Evolutionary conservation across 30 jellyfish, hydroid and myxozoan species (phyloP).

Genomic region (Aurelia sp.): DNA sequence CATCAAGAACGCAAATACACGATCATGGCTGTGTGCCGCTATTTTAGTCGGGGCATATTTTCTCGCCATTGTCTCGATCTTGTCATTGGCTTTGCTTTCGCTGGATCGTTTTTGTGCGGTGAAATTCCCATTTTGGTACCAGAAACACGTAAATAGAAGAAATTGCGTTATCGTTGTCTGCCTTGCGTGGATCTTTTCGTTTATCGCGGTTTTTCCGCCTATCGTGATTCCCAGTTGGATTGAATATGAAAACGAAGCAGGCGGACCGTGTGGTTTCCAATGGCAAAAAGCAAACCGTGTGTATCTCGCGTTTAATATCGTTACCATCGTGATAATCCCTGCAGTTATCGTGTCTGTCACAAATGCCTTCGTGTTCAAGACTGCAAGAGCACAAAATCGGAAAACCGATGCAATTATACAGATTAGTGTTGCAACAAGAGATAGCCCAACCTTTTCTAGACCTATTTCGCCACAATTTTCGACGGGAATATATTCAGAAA

Average conservation of each 20-base stretch:
- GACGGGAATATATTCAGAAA: too few species aligned
- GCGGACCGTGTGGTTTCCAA: slow-evolving; percentile 64
- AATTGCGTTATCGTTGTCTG: slow-evolving; percentile 2
- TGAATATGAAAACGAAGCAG: slow-evolving; percentile 43
- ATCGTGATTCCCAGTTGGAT: slow-evolving; percentile 34
- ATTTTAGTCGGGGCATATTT: slow-evolving; percentile 29
- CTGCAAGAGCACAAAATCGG: slow-evolving; percentile 58
- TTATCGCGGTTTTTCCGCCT: slow-evolving; percentile 43
- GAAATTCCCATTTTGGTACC: slow-evolving; percentile 63
- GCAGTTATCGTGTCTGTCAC: slow-evolving; percentile 36
- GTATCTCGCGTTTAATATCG: slow-evolving; percentile 4
- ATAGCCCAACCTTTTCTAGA: too few species aligned
- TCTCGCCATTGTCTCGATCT: slow-evolving; percentile 49
- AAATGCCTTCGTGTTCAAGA: slow-evolving; percentile 49
- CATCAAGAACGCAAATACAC: neutral
- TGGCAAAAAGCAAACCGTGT: slow-evolving; percentile 40
- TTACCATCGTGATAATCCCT: slow-evolving; percentile 28
- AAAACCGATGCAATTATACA: slow-evolving; percentile 2
- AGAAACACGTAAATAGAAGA: slow-evolving; percentile 18
- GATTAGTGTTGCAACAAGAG: neutral
- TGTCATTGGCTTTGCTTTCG: slow-evolving; percentile 57
- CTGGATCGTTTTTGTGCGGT: slow-evolving; percentile 64
- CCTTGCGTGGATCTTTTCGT: slow-evolving; percentile 34
- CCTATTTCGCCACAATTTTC: too few species aligned
- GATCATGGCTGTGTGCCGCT: slow-evolving; percentile 27